phyloP scores from a whole-genome alignment of 2,113 vertebrate species.

The Tachysurus vachellii region DNA sequence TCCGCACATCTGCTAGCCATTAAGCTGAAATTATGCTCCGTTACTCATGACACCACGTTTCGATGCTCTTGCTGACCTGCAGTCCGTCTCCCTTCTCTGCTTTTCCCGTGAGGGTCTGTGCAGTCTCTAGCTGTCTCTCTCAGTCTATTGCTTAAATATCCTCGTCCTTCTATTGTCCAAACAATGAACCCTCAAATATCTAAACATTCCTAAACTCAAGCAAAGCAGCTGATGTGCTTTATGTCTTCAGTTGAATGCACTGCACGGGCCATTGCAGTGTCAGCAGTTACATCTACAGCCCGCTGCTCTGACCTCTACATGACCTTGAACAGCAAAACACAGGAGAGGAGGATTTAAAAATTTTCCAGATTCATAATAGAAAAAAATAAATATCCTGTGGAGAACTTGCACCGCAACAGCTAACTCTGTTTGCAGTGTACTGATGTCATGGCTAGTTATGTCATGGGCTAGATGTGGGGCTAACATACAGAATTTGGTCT shows the following conservation, averaged over 20 bases:
- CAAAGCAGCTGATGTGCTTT: background rate
- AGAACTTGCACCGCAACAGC: background rate
- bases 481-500: background rate
- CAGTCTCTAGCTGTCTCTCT: background rate
- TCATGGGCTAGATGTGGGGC: background rate
- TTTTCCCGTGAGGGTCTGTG: background rate
- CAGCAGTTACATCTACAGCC: background rate
- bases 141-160: background rate
- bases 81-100: constrained; percentile 20
- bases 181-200: background rate
- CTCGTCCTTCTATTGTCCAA: background rate
- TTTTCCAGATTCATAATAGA: background rate
- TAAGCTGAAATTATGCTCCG: constrained; percentile 58
- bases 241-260: background rate
- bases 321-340: constrained; percentile 33
- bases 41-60: constrained; percentile 45
- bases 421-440: background rate
- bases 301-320: constrained; percentile 26
- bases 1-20: constrained; percentile 62
- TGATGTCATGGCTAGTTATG: background rate
- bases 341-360: background rate
- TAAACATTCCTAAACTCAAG: constrained; percentile 2
- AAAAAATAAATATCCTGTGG: background rate
- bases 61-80: constrained; percentile 31
- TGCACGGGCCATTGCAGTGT: background rate